Conservation (phyloP, 2,113 vertebrate species). For the Zootoca vivipara region DNA sequence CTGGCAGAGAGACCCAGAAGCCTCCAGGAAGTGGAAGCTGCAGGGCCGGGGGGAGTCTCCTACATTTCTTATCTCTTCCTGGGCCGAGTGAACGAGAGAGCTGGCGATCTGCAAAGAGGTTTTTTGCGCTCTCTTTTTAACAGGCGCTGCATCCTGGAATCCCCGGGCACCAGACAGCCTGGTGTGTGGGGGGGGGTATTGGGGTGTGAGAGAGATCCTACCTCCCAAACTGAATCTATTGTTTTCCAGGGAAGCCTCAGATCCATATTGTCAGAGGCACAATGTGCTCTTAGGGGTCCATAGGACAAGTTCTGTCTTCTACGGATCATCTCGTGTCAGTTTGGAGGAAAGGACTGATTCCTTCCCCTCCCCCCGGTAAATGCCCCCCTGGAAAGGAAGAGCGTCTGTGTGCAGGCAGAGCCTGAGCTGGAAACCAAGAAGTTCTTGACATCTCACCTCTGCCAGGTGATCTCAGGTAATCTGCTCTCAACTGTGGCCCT, state of each 20-base stretch:
- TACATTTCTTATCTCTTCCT: no score
- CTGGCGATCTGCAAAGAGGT: no score
- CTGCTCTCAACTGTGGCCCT: not conserved
- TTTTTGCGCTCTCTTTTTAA: no score
- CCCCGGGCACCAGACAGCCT: not conserved
- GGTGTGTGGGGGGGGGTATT: not conserved
- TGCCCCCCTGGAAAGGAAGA: not conserved
- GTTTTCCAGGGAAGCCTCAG: not conserved
- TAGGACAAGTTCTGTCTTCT: no score
- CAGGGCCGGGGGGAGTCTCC: no score
- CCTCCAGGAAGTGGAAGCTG: not conserved
- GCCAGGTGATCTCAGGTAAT: not conserved
- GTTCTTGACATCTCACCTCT: not conserved
- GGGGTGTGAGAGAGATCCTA: not conserved
- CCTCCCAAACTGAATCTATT: not conserved
- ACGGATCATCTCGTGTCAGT: not conserved
- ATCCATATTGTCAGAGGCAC: not conserved
- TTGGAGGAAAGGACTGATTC: not conserved
- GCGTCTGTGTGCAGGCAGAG: not conserved
- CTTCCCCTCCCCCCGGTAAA: accelerated
- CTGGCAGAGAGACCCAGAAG: not conserved
- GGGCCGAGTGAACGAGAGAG: no score
- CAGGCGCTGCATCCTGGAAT: no score
- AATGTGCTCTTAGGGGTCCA: not conserved
- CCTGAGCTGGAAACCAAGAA: not conserved